Conservation (phyloP, 2,797 vertebrate genomes). For the Myotis pilosus region DNA sequence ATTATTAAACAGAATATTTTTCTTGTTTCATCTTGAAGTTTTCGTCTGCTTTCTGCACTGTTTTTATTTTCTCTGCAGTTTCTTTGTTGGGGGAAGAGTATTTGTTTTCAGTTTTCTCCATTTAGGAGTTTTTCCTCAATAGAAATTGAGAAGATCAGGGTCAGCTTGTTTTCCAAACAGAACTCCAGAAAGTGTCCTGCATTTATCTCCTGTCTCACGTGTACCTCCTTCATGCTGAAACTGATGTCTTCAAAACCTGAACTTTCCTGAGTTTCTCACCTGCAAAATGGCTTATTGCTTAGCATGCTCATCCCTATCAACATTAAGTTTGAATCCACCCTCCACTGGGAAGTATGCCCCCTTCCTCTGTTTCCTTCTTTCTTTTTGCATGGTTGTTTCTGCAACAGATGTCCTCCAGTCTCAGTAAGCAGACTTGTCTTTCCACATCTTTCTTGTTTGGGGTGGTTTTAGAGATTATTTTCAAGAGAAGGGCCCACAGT, state of each 20-base stretch:
- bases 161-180: background rate
- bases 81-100: rapidly evolving
- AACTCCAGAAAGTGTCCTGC: background rate
- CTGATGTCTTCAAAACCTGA: background rate
- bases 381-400: background rate
- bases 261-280: background rate
- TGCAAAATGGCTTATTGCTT: background rate
- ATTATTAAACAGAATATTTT: background rate
- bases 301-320: too few relatives aligned
- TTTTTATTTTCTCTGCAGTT: background rate
- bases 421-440: background rate
- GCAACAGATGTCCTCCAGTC: background rate
- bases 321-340: background rate
- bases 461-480: background rate
- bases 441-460: background rate
- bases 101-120: background rate
- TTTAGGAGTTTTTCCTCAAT: background rate
- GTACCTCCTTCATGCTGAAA: background rate
- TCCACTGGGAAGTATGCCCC: background rate
- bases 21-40: background rate
- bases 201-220: background rate
- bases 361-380: background rate
- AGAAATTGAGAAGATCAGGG: background rate
- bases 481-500: background rate
- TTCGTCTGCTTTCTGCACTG: background rate